Evolutionary conservation across 2,113 vertebrate genomes (phyloP).

Genomic region (Prochilodus magdalenae): DNA sequence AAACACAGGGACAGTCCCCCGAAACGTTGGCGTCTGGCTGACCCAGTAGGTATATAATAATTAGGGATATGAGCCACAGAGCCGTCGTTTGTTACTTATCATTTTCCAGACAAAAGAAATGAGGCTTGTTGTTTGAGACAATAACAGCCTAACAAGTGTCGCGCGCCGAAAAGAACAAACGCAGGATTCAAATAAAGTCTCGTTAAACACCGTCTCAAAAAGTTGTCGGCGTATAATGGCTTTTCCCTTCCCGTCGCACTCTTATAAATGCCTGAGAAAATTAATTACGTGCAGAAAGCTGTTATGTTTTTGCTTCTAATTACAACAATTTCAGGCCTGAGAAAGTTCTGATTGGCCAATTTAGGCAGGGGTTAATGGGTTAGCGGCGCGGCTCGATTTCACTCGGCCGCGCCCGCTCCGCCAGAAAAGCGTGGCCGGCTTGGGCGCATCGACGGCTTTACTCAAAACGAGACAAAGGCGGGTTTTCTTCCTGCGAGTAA

Average conservation of each 20-base stretch:
- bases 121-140: too few species aligned
- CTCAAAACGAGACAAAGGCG: constrained; percentile 1
- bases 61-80: too few species aligned
- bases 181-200: too few species aligned
- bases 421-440: constrained; percentile 54
- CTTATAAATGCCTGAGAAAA: constrained; percentile 57
- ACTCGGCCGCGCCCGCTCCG: constrained; percentile 48
- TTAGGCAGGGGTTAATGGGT: constrained; percentile 77
- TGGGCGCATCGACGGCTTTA: background rate
- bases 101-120: too few species aligned
- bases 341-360: constrained; percentile 77
- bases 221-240: background rate
- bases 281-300: constrained; percentile 73
- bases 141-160: too few species aligned
- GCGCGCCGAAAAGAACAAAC: too few species aligned
- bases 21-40: too few species aligned
- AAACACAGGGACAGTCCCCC: too few species aligned
- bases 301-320: constrained; percentile 76
- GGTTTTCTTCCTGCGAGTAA: background rate
- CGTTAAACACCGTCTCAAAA: background rate
- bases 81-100: too few species aligned
- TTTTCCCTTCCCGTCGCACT: background rate
- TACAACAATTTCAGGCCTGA: constrained; percentile 82
- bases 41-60: too few species aligned
- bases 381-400: constrained; percentile 67